Conservation (phyloP, 2,888 invertebrate genomes). For the Dicyrtoma fusca region DNA sequence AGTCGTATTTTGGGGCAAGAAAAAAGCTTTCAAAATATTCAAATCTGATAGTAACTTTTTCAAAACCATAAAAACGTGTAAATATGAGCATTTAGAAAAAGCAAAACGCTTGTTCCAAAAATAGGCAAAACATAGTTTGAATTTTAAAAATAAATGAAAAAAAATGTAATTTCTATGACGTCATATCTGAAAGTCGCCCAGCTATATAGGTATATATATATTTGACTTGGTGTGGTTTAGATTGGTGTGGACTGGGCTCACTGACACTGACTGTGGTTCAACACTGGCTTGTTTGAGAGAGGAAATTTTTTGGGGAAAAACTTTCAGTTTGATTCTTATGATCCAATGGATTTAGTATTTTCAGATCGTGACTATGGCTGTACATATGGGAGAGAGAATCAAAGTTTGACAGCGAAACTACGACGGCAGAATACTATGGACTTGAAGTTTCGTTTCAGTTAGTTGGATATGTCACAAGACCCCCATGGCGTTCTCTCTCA, state of each 20-base stretch:
- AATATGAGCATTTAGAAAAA: too few species aligned
- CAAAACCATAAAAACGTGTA: too few species aligned
- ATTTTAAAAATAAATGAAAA: too few species aligned
- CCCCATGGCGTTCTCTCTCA: conserved; percentile 26
- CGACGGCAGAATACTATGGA: conserved; percentile 37
- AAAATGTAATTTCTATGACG: too few species aligned
- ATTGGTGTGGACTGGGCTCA: neutral
- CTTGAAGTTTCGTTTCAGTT: conserved; percentile 19
- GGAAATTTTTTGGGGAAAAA: conserved; percentile 22
- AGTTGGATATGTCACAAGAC: conserved; percentile 19
- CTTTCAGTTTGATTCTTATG: conserved; percentile 40
- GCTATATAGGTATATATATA: neutral
- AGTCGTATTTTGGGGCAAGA: neutral
- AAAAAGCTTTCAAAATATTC: too few species aligned
- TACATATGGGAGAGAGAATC: conserved; percentile 29
- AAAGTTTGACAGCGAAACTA: conserved; percentile 47
- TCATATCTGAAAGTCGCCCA: too few species aligned
- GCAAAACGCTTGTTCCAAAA: too few species aligned
- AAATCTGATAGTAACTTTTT: too few species aligned
- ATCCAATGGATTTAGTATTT: conserved; percentile 38
- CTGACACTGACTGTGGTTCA: neutral
- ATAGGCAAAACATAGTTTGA: too few species aligned
- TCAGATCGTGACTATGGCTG: conserved; percentile 7
- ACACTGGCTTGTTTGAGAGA: too few species aligned
- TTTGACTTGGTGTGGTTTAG: neutral